Percentiles rank a stretch among this genome's conserved stretches.
phyloP scores from a whole-genome alignment of 2,888 invertebrate genomes.

The Amphimallon solstitiale region DNA sequence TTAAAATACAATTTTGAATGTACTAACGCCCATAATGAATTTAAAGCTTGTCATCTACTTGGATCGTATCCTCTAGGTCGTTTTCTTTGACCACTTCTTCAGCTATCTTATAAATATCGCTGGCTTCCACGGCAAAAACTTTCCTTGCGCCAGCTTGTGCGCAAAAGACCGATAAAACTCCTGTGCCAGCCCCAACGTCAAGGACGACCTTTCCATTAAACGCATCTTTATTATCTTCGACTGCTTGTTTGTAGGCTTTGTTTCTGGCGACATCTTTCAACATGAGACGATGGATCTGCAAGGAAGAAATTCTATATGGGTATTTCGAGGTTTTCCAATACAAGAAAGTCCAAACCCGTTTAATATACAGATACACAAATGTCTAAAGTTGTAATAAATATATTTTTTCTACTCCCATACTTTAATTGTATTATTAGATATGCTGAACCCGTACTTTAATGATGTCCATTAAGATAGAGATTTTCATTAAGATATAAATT shows the following conservation, averaged over 20 bases:
- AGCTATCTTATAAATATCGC: slow-evolving; percentile 73
- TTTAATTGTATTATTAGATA: too few relatives aligned
- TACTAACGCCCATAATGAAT: background rate
- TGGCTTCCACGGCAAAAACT: slow-evolving; percentile 88
- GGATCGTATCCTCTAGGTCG: slow-evolving; percentile 71
- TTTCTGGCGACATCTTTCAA: slow-evolving; percentile 80
- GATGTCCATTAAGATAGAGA: too few relatives aligned
- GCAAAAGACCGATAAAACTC: slow-evolving; percentile 90
- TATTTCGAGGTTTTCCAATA: too few relatives aligned
- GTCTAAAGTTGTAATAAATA: too few relatives aligned
- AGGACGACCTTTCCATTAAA: slow-evolving; percentile 84
- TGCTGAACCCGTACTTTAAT: too few relatives aligned
- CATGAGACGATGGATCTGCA: slow-evolving; percentile 86
- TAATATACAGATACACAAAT: too few relatives aligned
- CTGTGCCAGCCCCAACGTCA: slow-evolving; percentile 88
- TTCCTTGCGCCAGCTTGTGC: slow-evolving; percentile 89
- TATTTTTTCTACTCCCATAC: too few relatives aligned
- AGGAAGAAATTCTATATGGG: slow-evolving; percentile 47
- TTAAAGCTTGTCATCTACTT: slow-evolving; percentile 63
- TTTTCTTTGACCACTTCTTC: slow-evolving; percentile 77
- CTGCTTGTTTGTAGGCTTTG: slow-evolving; percentile 82
- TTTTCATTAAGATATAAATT: too few relatives aligned
- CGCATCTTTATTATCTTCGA: slow-evolving; percentile 71
- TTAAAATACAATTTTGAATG: slow-evolving; percentile 43
- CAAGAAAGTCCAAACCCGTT: too few relatives aligned